Base-by-base conservation (phyloP, 2,113 vertebrate genomes). In the Tetrax tetrax region DNA sequence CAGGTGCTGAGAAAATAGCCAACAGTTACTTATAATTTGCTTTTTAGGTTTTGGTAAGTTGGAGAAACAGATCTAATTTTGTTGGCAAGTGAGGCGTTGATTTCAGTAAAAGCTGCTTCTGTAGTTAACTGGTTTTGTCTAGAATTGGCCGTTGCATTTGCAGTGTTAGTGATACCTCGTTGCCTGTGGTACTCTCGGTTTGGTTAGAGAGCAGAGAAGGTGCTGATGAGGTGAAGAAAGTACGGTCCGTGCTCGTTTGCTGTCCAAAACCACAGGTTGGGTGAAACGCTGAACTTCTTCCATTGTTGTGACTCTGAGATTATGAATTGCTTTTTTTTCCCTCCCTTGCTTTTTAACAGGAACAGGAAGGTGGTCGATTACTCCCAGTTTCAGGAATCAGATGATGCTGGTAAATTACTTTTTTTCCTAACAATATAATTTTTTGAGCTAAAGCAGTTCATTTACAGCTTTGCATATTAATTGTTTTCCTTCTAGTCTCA, bases 361-460 rank as follows among this genome's bases (percentile, higher is more conserved):
- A 99, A 99, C 98, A 99, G 99, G 98, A 99, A 99, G 97, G 99
- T 99, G 96, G 99, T 99, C 92, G 99, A 99, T 98, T 99, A 99
- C 97, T 99, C 99, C 93, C 99, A 99, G 97, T 99, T 99, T 98
- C 99, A 99, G 72, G 99, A 99, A 97, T 99, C 99, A 93, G 99
- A 99, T 95, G 99, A 99, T 97, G 98, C 98, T 96, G 98, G 98
- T 98, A 98, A 98, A 91, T 97, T 7, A 74, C 7, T 93, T 92
- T 24, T 90, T 95, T 63, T 93, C 38, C 79, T 51, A 11, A 76
- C 59, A 45, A 25, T 47, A 16, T 63, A 37, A n/a, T 76, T 45
- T 64, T 33, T 66, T 37, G 37, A 13, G 37, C 35, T 66, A 63
- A 20, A 83, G 61, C 31, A 51, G 38, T 77, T 94, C 10, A 1